Evolutionary conservation across 2,113 vertebrate genomes (phyloP), one percentile per base, ranked within the genome.

Genomic region (Dicrurus megarhynchus): DNA sequence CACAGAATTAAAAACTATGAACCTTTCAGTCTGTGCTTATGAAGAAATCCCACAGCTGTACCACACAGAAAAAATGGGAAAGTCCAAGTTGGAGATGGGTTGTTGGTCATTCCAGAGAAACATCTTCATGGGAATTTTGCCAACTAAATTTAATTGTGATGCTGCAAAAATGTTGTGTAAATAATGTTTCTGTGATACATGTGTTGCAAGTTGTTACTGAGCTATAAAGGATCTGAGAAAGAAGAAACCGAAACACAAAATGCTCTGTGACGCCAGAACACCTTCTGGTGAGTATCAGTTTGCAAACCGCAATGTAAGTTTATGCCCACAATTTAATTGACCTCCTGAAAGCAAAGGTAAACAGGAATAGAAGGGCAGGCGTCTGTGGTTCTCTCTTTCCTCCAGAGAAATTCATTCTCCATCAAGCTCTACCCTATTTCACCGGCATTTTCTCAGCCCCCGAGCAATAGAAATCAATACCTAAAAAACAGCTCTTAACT

Each of bases 341-440:
- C 86, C 86, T 95, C 92, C 92, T 89, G 79, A 93, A 96, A 97
- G 89, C 92, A 90, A 93, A 96, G 92, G 76, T 96, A 96, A 97
- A 95, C 89, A 95, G 89, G 94, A 90, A 90, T 84, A 80, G 83
- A 89, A 92, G 76, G 76, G 86, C 73, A 70, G 88, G 71, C 50
- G 1, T 81, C 93, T 95, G 90, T 0, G 39, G 89, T 93, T 93
- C 90, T 67, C 42, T 93, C 35, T 81, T 86, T 68, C 42, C 86
- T 92, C 88, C 76, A 73, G 94, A 94, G 79, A 84, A 95, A 95
- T 90, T 67, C 1, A 14, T 84, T 90, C 83, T 65, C 8, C 8
- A 39, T 77, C 79, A 86, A 84, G 75, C 33, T 89, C 46, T 86
- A 59, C 56, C 83, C 55, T 67, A 4, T 95, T 92, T 77, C 33